Evolutionary conservation across 2,888 invertebrate genomes (phyloP), one percentile per base, ranked within the genome.

Genomic region (Crematogaster levior): DNA sequence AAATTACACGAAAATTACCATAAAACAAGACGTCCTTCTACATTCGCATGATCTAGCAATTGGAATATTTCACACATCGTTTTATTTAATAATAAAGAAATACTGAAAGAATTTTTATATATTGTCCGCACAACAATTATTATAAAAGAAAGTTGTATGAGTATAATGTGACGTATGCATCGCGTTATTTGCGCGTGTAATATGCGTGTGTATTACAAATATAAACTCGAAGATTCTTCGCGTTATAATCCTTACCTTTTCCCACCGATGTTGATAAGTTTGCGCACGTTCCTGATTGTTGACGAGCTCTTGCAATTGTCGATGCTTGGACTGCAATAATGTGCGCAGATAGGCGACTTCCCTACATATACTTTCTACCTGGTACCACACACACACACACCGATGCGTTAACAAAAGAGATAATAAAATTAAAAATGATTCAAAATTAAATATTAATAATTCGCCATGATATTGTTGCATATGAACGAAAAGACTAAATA

Each of bases 341-440:
- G 94, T 93, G 90, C 93, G 93, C 82, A 94, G 94, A 91, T 93
- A 94, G 93, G 94, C 92, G 92, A 94, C 92, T 94, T 94, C 94
- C 93, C 94, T 94, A 94, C 93, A 93, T 93, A 94, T 94, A 94
- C 89, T 94, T 94, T 94, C 94, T 94, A 94, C 94, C 94, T 94
- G 93, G 93, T 94, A 93, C 92, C 94, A 93, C 90, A 93, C 91
- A 93, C 91, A 93, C 89, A 93, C 87, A 94, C 91, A 93, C 87
- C 95, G 95, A 93, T 95, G 95, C 95, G 95, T 93, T 93, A 89
- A 89, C 91, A 92, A 93, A 92, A 75, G 51, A 66, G 37, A 75
- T 75, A 75, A 75, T 51, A n/a, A 75, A n/a, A 75, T 66, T 37
- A 51, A 79, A 58, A 15, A 89, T 81, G 83, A 89, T 82, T 84